Base-by-base conservation (phyloP, 2,797 vertebrate genomes). In the Scolopax bukidnonensis region DNA sequence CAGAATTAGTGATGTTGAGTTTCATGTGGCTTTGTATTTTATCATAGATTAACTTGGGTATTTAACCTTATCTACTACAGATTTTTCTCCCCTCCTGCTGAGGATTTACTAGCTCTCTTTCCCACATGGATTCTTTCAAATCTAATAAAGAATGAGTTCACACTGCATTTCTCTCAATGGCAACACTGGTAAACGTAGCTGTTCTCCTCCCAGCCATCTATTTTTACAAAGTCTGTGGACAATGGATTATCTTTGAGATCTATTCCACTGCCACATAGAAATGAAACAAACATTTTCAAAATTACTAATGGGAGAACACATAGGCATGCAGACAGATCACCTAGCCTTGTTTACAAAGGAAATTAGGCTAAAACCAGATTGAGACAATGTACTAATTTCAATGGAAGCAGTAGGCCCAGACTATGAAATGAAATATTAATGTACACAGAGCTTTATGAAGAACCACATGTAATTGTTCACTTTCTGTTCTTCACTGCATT, bases 311-410 rank as follows among this genome's bases (percentile, higher is more conserved):
- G 48, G 76, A 94, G 50, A 65, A 30, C 41, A 81, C 25, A 21
- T 6, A 75, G 70, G 65, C 87, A 81, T 12, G 71, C 67, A 86
- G 76, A 73, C 73, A 91, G 69, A 88, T 53, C 75, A 77, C 20
- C 54, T 2, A 40, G 57, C 21, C 65, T 50, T 79, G 41, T 69
- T 86, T n/a, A 84, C 82, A 74, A 60, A 53, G 57, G 59, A 84
- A 89, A 88, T 48, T 45, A 86, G 53, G 41, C 69, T 81, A 81
- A 93, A 91, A 90, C 10, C 84, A 76, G 81, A 63, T 11, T 54
- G 75, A 89, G 38, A 60, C 27, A 64, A 43, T 40, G 40, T 24
- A 67, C 20, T 38, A 25, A 84, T 65, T 79, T 89, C 17, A 11
- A 77, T 38, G 41, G 73, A 81, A 91, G 69, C 67, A 61, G 68